Percentiles rank a stretch among this genome's conserved stretches.
Conservation (phyloP, 2,797 vertebrate genomes). For the Scyliorhinus canicula region DNA sequence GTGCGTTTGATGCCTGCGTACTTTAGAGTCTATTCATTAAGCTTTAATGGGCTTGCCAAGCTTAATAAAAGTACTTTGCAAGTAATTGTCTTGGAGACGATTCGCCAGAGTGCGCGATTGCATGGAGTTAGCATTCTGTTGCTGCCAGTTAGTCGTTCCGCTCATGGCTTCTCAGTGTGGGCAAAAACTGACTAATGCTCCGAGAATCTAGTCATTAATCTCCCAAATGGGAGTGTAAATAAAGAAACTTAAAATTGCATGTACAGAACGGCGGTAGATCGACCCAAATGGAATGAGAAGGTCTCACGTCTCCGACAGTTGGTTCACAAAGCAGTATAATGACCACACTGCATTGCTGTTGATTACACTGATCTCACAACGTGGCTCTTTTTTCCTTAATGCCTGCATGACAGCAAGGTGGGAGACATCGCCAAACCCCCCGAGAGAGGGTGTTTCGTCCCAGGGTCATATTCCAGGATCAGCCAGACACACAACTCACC, state of each 20-base stretch:
- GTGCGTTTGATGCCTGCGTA: no score
- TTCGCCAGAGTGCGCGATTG: no score
- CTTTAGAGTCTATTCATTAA: not conserved
- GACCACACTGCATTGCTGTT: not conserved
- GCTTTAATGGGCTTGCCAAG: not conserved
- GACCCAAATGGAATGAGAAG: not conserved
- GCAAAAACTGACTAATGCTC: not conserved
- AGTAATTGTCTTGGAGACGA: not conserved
- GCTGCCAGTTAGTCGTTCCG: not conserved
- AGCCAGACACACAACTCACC: slow-evolving; percentile 36
- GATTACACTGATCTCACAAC: slow-evolving; percentile 29
- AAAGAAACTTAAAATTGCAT: not conserved
- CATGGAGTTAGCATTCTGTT: not conserved
- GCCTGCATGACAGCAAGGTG: slow-evolving; percentile 37
- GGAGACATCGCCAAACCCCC: slow-evolving; percentile 25
- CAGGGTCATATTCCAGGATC: slow-evolving; percentile 37
- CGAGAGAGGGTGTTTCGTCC: slow-evolving; percentile 38
- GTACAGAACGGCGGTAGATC: not conserved
- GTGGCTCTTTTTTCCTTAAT: slow-evolving; percentile 36
- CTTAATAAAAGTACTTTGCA: not conserved
- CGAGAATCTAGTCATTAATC: not conserved
- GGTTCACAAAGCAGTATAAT: not conserved
- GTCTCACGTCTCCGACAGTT: not conserved
- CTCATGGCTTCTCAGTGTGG: not conserved
- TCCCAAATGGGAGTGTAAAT: not conserved